Conservation (phyloP, 2,888 invertebrate genomes). For the Adelphocoris suturalis region DNA sequence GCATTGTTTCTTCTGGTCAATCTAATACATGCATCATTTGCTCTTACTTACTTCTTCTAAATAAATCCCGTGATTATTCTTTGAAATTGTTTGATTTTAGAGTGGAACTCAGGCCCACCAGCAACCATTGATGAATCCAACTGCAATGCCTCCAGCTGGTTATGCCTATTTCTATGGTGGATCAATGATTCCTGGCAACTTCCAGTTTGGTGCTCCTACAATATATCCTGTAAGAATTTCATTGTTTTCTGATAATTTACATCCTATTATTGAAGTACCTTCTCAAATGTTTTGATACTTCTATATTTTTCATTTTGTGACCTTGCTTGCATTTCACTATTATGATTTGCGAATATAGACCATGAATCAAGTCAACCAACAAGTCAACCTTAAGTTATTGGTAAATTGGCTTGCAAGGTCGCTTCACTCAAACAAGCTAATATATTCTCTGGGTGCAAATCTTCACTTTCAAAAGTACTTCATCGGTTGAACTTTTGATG, state of each 20-base stretch:
- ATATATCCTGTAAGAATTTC: slow-evolving; percentile 83
- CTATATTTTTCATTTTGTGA: not conserved
- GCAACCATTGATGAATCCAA: slow-evolving; percentile 83
- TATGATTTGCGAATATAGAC: too few relatives aligned
- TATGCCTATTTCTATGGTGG: slow-evolving; percentile 86
- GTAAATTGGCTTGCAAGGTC: too few relatives aligned
- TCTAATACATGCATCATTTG: too few relatives aligned
- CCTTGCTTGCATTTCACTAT: not conserved
- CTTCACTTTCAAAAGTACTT: too few relatives aligned
- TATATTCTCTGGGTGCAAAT: too few relatives aligned
- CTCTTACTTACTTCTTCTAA: not conserved
- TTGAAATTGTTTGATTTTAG: slow-evolving; percentile 76
- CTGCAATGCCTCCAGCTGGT: slow-evolving; percentile 83
- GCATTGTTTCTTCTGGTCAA: too few relatives aligned
- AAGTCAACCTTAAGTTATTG: too few relatives aligned
- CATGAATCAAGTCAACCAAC: too few relatives aligned
- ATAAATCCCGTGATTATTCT: too few relatives aligned
- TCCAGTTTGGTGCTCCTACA: slow-evolving; percentile 85
- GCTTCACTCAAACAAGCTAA: too few relatives aligned
- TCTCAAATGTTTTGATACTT: not conserved
- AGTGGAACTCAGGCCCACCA: slow-evolving; percentile 82
- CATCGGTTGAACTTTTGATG: too few relatives aligned
- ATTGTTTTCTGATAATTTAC: slow-evolving; percentile 46
- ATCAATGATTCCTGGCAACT: slow-evolving; percentile 85
- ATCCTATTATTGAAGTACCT: not conserved